These are phyloP conservation scores for Drosophila triauraria DNA, from an alignment of 1,140 invertebrate species.

Conservation along the genomic window DNA sequence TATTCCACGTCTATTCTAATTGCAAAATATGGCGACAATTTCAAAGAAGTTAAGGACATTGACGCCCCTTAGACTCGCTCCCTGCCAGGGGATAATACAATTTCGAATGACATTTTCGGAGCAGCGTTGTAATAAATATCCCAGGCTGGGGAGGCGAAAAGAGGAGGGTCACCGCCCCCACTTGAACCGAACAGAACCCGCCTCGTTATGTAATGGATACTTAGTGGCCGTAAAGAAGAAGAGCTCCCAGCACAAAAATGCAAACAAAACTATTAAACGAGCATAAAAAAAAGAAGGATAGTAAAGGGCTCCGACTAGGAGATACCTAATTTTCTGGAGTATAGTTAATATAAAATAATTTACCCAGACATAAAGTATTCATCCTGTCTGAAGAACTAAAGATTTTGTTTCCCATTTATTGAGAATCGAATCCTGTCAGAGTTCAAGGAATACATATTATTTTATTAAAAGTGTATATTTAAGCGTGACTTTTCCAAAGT, in stretches of 20 bases:
- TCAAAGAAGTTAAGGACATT: constrained; percentile 78
- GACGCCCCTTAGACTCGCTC: constrained; percentile 49
- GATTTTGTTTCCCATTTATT: not conserved
- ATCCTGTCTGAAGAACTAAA: not conserved
- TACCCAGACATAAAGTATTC: too few species aligned
- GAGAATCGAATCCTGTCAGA: too few species aligned
- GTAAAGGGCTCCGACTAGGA: not conserved
- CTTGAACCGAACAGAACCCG: constrained; percentile 42
- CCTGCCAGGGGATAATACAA: constrained; percentile 76
- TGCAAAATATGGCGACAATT: constrained; percentile 82
- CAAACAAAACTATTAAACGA: constrained; percentile 65
- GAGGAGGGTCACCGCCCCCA: constrained; percentile 16
- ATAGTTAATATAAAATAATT: too few species aligned
- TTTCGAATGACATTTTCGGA: constrained; percentile 74
- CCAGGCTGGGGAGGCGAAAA: not conserved
- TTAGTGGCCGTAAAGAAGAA: constrained; percentile 48
- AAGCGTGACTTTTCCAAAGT: too few species aligned
- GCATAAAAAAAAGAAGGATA: constrained; percentile 29
- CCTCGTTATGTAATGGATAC: constrained; percentile 66
- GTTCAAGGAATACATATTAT: too few species aligned
- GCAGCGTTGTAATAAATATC: constrained; percentile 62
- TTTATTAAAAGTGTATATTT: too few species aligned
- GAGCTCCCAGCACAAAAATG: constrained; percentile 56
- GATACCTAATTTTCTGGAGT: not conserved
- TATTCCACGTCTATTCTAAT: constrained; percentile 63